A percentile compares a stretch with the other conserved stretches of the same genome.
phyloP scores from a whole-genome alignment of 1,140 invertebrate species.

The Neodiprion fabricii region DNA sequence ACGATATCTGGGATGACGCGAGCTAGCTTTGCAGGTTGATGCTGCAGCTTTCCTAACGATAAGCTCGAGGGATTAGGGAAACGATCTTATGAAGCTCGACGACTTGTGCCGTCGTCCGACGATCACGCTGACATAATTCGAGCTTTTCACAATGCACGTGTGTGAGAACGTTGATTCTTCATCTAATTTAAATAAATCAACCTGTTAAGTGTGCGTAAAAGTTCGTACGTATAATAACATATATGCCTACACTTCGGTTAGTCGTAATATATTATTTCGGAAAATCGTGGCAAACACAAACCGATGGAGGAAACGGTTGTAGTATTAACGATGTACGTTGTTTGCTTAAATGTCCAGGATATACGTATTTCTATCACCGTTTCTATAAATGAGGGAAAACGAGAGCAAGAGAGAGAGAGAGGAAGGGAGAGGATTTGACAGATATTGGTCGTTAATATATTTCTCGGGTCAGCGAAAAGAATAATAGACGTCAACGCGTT shows the following conservation, averaged over 20 bases:
- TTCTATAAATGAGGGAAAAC: constrained; percentile 1
- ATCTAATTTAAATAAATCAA: not conserved
- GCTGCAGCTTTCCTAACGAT: not conserved
- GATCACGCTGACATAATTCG: constrained; percentile 16
- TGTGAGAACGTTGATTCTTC: constrained; percentile 16
- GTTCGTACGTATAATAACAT: not conserved
- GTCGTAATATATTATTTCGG: not conserved
- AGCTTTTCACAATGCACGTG: constrained; percentile 19
- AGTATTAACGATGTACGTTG: not conserved
- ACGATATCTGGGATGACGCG: no score
- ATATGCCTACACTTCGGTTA: no score
- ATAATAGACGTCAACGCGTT: not conserved
- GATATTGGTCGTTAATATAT: constrained; percentile 16
- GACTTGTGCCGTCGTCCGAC: constrained; percentile 2
- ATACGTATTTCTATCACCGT: not conserved
- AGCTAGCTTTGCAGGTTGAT: no score
- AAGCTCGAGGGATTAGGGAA: not conserved
- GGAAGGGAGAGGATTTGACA: constrained; percentile 30
- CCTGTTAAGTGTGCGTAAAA: not conserved
- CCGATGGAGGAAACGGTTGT: not conserved
- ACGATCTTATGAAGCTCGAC: not conserved
- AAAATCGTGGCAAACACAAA: not conserved
- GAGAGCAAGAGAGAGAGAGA: not conserved
- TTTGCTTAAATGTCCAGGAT: not conserved
- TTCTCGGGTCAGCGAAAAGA: not conserved